Evolutionary conservation across 2,797 vertebrate genomes (phyloP).

Genomic region (Peromyscus eremicus): DNA sequence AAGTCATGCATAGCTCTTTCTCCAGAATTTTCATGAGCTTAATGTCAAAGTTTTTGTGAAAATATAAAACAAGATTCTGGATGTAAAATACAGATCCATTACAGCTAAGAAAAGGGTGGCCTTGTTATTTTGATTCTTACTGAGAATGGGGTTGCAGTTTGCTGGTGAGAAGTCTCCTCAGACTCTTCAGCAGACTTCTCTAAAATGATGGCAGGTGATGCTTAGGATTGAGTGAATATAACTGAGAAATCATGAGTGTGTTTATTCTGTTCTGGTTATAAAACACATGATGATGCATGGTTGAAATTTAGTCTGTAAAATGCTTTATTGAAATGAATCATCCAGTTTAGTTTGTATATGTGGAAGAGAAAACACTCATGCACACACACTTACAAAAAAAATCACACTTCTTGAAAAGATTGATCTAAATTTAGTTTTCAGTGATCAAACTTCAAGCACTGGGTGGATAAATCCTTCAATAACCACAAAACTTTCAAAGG

Average conservation of each 20-base stretch:
- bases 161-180: not conserved
- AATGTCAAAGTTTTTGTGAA: slow-evolving; percentile 1
- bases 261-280: slow-evolving; percentile 44
- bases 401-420: not conserved
- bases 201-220: not conserved
- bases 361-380: not conserved
- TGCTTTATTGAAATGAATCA: slow-evolving; percentile 33
- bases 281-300: not conserved
- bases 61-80: not conserved
- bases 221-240: slow-evolving; percentile 3
- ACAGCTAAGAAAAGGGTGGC: not conserved
- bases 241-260: not conserved
- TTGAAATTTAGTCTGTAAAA: slow-evolving; percentile 44
- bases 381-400: not conserved
- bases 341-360: slow-evolving; percentile 46
- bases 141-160: not conserved
- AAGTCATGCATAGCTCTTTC: not conserved
- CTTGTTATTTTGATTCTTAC: not conserved
- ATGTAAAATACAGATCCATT: not conserved
- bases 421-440: not conserved
- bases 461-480: not conserved
- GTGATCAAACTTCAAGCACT: not conserved
- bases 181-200: too few species aligned
- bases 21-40: not conserved
- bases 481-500: not conserved